Evolutionary conservation across 2,113 vertebrate species (phyloP), one percentile per base, ranked within the genome.

Genomic region (Tragulus kanchil): DNA sequence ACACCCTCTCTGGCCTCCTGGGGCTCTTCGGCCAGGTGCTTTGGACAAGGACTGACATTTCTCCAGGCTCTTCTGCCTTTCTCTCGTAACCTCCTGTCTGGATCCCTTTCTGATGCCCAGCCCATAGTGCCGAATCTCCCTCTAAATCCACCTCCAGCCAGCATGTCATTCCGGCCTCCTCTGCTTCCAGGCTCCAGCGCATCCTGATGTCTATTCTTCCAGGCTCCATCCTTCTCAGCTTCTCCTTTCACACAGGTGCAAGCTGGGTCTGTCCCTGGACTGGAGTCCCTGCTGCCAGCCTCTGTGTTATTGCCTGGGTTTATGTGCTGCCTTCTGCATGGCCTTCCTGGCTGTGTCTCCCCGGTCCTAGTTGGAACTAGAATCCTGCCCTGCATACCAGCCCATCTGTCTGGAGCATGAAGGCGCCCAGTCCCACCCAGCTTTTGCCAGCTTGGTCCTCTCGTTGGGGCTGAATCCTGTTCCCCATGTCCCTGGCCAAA

Each of bases 351-450:
- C 81, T 62, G 36, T 87, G 36, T 84, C 82, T 90, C 67, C 36
- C 54, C 69, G 79, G 83, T 89, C 65, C 50, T 91, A 14, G 25
- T 45, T 92, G 89, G 62, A 96, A 92, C 56, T 23, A 64, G 17
- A 87, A 61, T 84, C 84, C 88, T 73, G 78, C 42, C 45, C 36
- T 52, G 56, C 67, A 78, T 23, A 88, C 9, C n/a, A 85, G 77
- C 81, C 95, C 92, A 81, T 95, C 92, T 95, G 95, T 77, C 95
- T 42, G 45, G 56, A 96, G 16, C 54, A 65, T 4, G 42, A 50
- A 77, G 1, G 11, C 0, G 0, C 42, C 62, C 36, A 83, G 1
- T 71, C 13, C 58, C 4, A 69, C 9, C 50, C 48, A 85, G 67
- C 6, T 13, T 90, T 93, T 92, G 85, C 86, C 94, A 97, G 89